These are phyloP conservation scores for Cisticola juncidis DNA, from an alignment of 2,113 vertebrate genomes.

Conservation along the genomic window DNA sequence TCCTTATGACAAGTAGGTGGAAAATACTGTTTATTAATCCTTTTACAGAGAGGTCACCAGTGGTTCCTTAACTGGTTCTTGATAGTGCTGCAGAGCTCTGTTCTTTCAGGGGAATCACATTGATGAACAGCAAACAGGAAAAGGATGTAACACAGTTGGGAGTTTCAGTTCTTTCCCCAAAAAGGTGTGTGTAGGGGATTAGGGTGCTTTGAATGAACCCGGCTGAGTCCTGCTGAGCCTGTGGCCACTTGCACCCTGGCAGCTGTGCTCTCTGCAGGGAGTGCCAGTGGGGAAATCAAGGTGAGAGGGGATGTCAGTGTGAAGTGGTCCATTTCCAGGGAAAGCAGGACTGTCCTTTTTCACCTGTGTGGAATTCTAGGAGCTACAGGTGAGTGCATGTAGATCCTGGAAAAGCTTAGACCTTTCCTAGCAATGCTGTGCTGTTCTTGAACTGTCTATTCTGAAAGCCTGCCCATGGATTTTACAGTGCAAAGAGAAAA, in stretches of 20 bases:
- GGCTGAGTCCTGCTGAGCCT: neutral
- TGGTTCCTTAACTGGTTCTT: neutral
- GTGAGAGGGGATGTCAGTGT: neutral
- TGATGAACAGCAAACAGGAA: neutral
- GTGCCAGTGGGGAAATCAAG: neutral
- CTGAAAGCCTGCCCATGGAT: too few species aligned
- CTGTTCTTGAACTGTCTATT: too few species aligned
- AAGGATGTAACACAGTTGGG: neutral
- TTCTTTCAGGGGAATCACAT: neutral
- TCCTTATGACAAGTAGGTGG: neutral
- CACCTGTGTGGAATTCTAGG: neutral
- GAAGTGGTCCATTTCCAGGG: neutral
- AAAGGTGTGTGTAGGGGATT: neutral
- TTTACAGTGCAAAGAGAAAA: too few species aligned
- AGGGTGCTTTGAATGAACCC: neutral
- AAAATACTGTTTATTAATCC: accelerated
- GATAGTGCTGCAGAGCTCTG: neutral
- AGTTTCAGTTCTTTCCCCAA: neutral
- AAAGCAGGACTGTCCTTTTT: neutral
- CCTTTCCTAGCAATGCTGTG: neutral
- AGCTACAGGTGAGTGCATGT: neutral
- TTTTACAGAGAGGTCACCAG: neutral
- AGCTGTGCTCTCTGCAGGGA: neutral
- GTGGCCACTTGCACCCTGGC: neutral
- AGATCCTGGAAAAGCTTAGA: neutral